Base-by-base conservation (phyloP, 2,113 vertebrate genomes). In the Anarhynchus alexandrinus region DNA sequence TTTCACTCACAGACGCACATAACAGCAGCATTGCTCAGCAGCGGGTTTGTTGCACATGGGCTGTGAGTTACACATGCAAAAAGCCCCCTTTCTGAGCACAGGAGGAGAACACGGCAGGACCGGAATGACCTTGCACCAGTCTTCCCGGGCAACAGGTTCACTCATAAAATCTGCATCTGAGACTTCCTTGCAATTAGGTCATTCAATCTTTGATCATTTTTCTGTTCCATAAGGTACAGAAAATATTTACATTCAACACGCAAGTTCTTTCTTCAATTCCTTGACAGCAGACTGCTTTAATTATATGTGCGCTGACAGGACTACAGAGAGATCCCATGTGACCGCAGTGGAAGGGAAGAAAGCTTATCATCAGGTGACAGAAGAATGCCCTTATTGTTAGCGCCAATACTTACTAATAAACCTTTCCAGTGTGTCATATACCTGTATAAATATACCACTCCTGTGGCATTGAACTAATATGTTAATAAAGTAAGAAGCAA, bases 301-400 rank as follows among this genome's bases (percentile, higher is more conserved):
- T 94, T 94, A 94, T 93, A 71, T 55, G 78, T 78, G 85, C 86
- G 89, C 91, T 97, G 92, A 96, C 93, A 93, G 80, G 82, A 95
- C 66, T 93, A 67, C 89, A 83, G 74, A 64, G 67, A 66, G 67
- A 85, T 85, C 93, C 94, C 94, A 92, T 95, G 84, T 74, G 86
- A 96, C 92, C 78, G 1, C 7, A 23, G 88, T 27, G 87, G 34
- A 89, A 86, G 19, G 72, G 61, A 88, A 93, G 87, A 91, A 95
- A 94, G 93, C 71, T 93, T 82, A 93, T 93, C 40, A 70, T 51
- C 72, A n/a, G 54, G 86, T 95, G 91, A 87, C 91, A 97, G 85
- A 88, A 92, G 71, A 95, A 94, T 93, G 73, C 72, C 87, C 95
- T 88, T 78, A 87, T 95, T 94, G 82, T 96, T 80, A 88, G 72